Base-by-base conservation (phyloP, 2,797 vertebrate species). In the Helicolenus hilgendorfi region DNA sequence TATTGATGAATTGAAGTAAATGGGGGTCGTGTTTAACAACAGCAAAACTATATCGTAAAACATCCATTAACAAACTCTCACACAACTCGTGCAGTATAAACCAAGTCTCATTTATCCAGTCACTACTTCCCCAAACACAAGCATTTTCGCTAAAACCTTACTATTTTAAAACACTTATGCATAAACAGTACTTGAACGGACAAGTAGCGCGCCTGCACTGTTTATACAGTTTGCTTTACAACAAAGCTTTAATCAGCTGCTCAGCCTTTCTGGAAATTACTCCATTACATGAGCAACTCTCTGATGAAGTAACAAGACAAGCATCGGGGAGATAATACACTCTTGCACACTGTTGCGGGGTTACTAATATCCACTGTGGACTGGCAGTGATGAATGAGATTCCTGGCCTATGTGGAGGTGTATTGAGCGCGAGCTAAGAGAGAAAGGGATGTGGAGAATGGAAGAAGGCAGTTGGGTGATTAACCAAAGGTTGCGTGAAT, bases 351-450 rank as follows among this genome's bases (percentile, higher is more conserved):
- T 85, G 91, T 87, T 90, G 89, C 76, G 10, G 74, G 77, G 82
- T 88, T 88, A 90, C 93, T 95, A 95, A 96, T 95, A 94, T 91
- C 87, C 91, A 93, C 80, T 84, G 41, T 62, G 86, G 89, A 90
- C 77, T 92, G 94, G 92, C 92, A 92, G 77, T 96, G 96, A 96
- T 96, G 91, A 97, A 96, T 96, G 95, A 92, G 94, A 93, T 92
- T 92, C 90, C 80, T 65, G 84, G 75, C 26, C 85, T 75, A 69
- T 90, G 85, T 89, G 84, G 91, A 95, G 93, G 88, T 94, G 92
- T 95, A 96, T 96, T 92, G 93, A 96, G 88, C 60, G 64, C 7
- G 24, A 90, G 92, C 87, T 87, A 78, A 83, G 72, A 90, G 88
- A 92, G 90, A 86, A 92, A 92, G 83, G 89, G 83, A 89, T 79